phyloP scores from a whole-genome alignment of 2,113 vertebrate species.

The Phylloscopus whistleri region DNA sequence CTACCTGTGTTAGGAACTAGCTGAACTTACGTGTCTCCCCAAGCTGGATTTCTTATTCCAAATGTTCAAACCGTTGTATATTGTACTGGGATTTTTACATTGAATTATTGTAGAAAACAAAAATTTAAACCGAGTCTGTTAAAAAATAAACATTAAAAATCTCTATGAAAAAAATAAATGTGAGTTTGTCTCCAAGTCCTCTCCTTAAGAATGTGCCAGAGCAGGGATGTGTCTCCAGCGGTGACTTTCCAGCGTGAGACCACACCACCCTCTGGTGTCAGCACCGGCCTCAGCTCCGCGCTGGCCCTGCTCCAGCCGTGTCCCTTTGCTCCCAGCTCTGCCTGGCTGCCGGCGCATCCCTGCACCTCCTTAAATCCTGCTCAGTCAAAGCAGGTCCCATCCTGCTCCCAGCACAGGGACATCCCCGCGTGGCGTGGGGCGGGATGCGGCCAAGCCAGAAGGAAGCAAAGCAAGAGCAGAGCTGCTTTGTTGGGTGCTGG shows the following conservation, averaged over 20 bases:
- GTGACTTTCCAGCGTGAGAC: background rate
- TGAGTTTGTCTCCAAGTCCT: background rate
- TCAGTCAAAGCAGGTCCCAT: background rate
- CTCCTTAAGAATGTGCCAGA: background rate
- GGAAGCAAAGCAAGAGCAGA: background rate
- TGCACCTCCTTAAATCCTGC: background rate
- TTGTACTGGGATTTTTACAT: conserved; percentile 66
- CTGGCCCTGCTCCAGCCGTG: background rate
- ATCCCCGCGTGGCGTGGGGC: background rate
- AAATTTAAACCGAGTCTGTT: conserved; percentile 57
- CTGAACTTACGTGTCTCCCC: background rate
- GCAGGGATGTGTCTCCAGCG: background rate
- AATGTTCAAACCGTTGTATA: conserved; percentile 51
- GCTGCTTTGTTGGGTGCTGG: background rate
- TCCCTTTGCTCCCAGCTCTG: background rate
- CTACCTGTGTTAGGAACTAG: conserved; percentile 53
- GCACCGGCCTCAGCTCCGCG: background rate
- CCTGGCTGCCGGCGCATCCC: background rate
- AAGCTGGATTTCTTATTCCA: conserved; percentile 60
- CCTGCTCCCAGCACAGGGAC: background rate
- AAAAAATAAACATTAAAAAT: conserved; percentile 55
- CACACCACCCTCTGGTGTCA: conserved; percentile 18
- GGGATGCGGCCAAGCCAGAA: background rate
- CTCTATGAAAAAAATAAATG: conserved; percentile 24
- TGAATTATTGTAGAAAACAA: conserved; percentile 64